Evolutionary conservation across 2,888 invertebrate genomes (phyloP).

Genomic region (Oxytorus armatus): DNA sequence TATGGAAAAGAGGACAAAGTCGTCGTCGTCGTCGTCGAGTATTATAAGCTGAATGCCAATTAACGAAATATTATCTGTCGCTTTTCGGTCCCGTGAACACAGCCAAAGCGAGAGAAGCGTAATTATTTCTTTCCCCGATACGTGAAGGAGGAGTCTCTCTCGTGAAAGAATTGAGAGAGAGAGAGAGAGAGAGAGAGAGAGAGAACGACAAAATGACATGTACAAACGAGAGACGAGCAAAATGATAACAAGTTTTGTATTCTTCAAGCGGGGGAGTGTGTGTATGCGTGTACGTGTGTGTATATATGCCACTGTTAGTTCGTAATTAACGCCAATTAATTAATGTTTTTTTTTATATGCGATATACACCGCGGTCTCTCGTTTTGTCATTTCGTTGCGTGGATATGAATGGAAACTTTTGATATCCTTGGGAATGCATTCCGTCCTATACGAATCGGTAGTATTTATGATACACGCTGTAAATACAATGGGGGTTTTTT

Average conservation of each 20-base stretch:
- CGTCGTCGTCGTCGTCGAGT: constrained; percentile 49
- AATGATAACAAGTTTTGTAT: constrained; percentile 56
- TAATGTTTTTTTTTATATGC: constrained; percentile 47
- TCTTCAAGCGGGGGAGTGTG: constrained; percentile 14
- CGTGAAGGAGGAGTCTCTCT: constrained; percentile 57
- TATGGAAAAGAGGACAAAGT: constrained; percentile 39
- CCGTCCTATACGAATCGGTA: not conserved
- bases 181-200: not conserved
- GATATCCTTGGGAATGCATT: not conserved
- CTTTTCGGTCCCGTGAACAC: constrained; percentile 43
- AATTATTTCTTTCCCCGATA: constrained; percentile 66
- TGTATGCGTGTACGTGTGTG: not conserved
- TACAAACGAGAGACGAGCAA: constrained; percentile 23
- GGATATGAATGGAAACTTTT: constrained; percentile 1
- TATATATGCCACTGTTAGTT: constrained; percentile 28
- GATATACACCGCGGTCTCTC: constrained; percentile 11
- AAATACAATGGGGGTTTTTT: not conserved
- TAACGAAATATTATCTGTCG: constrained; percentile 63
- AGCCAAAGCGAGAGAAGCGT: constrained; percentile 40
- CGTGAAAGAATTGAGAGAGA: constrained; percentile 35
- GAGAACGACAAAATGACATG: constrained; percentile 39
- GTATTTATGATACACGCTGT: not conserved
- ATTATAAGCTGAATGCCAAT: constrained; percentile 61
- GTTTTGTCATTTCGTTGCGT: constrained; percentile 6
- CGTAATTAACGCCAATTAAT: constrained; percentile 57